Evolutionary conservation across 2,797 vertebrate genomes (phyloP), one percentile per base, ranked within the genome.

Genomic region (Eremophila alpestris): DNA sequence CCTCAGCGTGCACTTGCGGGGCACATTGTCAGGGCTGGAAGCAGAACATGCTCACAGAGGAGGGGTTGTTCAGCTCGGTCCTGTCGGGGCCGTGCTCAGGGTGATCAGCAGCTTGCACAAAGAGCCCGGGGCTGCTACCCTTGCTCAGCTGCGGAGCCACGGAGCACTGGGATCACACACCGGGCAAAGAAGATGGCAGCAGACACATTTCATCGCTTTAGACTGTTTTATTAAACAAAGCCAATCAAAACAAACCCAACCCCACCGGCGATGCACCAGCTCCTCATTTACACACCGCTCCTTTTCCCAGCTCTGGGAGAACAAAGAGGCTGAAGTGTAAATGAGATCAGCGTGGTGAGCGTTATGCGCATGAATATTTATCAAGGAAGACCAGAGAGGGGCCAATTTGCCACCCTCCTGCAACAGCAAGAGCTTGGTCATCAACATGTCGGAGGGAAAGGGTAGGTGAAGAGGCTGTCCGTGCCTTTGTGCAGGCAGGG

Each of bases 171-270:
- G 38, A 78, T 64, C 29, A 13, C 3, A 2, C n/a, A 51, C 11
- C 9, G 29, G 41, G 43, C 8, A 7, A 55, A 79, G 74, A 78
- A 41, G 52, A 74, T 2, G 36, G 32, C 32, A 91, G 62, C n/a
- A 69, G 84, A 84, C 52, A 76, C 46, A 51, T 81, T 77, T 82
- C 49, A 41, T 86, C 14, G 7, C 69, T 90, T 80, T 32, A 71
- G 34, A 36, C 43, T 67, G 34, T 27, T 97, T 97, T 96, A 97
- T 96, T 97, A 82, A 93, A 94, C 89, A 90, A 86, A 78, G 94
- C 52, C 7, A 51, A 77, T 65, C 49, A 46, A 92, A 84, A 82
- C 70, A 77, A 93, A 94, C 36, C 59, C 51, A 76, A 23, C 27
- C 55, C 32, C 46, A 32, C 45, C 2, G 0, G n/a, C 23, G 30